Percentiles rank a stretch among this genome's conserved stretches.
phyloP scores from a whole-genome alignment of 2,888 invertebrate species.

The Calephelis perditalis region DNA sequence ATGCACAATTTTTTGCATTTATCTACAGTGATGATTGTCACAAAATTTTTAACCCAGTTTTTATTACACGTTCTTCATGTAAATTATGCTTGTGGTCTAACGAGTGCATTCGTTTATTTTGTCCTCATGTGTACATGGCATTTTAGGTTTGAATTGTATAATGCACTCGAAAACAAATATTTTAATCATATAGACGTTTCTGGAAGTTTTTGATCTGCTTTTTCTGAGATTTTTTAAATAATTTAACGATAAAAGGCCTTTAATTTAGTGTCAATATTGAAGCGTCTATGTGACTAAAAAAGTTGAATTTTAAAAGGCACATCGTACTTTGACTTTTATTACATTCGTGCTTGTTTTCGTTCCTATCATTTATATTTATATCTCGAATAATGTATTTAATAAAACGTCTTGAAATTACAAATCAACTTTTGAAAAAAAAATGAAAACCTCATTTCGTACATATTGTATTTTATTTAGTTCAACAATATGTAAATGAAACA shows the following conservation, averaged over 20 bases:
- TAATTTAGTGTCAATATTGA: neutral
- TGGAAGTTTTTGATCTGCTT: neutral
- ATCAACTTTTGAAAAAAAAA: too few species aligned
- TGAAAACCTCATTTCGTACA: too few species aligned
- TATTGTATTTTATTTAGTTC: too few species aligned
- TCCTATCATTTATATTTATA: too few species aligned
- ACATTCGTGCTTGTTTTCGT: too few species aligned
- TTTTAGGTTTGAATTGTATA: neutral
- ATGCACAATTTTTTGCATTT: constrained; percentile 61
- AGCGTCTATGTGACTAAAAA: constrained; percentile 9
- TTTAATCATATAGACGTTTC: constrained; percentile 5
- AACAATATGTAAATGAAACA: too few species aligned
- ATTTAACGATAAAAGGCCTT: constrained; percentile 5
- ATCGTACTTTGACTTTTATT: neutral
- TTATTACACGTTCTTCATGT: constrained; percentile 23
- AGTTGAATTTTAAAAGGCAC: neutral
- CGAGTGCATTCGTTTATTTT: constrained; percentile 20
- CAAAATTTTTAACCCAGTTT: constrained; percentile 32
- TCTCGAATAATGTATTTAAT: too few species aligned
- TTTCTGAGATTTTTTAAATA: neutral
- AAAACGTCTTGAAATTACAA: too few species aligned
- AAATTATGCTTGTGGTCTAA: constrained; percentile 16
- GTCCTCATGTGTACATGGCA: constrained; percentile 18
- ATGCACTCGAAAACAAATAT: neutral
- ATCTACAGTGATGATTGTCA: constrained; percentile 39